Evolutionary conservation across 2,797 vertebrate genomes (phyloP).

Genomic region (Pseudocheirus occidentalis): DNA sequence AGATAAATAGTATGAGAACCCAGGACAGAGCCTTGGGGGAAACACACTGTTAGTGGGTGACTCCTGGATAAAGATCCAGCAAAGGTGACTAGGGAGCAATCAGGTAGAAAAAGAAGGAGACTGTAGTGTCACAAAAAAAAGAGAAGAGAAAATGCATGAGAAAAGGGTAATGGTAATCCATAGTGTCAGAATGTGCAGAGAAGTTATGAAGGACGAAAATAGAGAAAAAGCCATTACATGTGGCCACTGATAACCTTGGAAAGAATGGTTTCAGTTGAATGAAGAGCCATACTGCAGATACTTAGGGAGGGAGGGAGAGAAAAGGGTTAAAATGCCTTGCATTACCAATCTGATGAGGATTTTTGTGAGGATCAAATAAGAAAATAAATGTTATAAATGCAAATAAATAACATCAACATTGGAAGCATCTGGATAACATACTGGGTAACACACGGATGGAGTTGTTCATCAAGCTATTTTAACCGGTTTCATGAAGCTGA

Average conservation of each 20-base stretch:
- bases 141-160: not conserved
- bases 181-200: not conserved
- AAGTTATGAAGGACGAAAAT: not conserved
- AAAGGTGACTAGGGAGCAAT: no score
- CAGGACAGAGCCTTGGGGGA: not conserved
- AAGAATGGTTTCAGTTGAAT: not conserved
- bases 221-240: not conserved
- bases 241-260: not conserved
- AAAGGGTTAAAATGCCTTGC: not conserved
- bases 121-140: not conserved
- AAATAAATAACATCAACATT: not conserved
- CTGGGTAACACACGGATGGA: not conserved
- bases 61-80: not conserved
- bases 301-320: not conserved
- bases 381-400: not conserved
- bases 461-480: not conserved
- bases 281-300: not conserved
- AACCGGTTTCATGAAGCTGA: not conserved
- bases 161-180: not conserved
- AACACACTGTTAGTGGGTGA: not conserved
- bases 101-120: not conserved
- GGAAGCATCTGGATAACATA: not conserved
- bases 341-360: not conserved
- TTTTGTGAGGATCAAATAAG: not conserved
- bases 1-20: no score